phyloP scores from a whole-genome alignment of 2,113 vertebrate genomes.

The Mirza zaza region DNA sequence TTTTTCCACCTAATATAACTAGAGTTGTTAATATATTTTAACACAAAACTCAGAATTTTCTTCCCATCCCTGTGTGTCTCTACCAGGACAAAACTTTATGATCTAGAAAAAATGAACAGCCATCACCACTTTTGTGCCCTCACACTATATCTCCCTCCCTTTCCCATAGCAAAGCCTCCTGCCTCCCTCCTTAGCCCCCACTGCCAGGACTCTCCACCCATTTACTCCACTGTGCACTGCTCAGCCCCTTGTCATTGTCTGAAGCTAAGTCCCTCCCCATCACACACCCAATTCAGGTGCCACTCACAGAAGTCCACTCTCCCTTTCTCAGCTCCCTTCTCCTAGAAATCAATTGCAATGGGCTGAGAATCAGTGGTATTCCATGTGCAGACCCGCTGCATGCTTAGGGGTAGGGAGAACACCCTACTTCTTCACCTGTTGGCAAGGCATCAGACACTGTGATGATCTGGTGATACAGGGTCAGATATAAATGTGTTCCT shows the following conservation, averaged over 20 bases:
- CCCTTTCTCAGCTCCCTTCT: neutral
- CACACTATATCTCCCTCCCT: neutral
- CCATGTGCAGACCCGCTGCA: neutral
- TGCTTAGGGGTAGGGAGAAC: fast-evolving
- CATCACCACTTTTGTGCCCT: neutral
- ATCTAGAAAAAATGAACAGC: neutral
- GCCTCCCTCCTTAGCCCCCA: neutral
- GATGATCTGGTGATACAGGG: neutral
- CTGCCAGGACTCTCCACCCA: neutral
- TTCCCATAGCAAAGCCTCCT: too few relatives aligned
- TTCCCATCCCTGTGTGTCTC: neutral
- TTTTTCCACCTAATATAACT: neutral
- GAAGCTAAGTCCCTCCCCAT: neutral
- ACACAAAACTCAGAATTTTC: neutral
- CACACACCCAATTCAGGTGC: too few relatives aligned
- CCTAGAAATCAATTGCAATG: neutral
- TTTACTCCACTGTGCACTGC: neutral
- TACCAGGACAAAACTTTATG: neutral
- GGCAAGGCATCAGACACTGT: neutral
- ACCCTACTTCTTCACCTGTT: neutral
- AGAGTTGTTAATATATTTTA: neutral
- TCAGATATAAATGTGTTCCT: neutral
- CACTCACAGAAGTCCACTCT: neutral
- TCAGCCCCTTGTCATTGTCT: neutral
- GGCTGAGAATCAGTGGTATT: neutral